Evolutionary conservation across 2,797 vertebrate genomes (phyloP), one percentile per base, ranked within the genome.

Genomic region (Rhinella marina): DNA sequence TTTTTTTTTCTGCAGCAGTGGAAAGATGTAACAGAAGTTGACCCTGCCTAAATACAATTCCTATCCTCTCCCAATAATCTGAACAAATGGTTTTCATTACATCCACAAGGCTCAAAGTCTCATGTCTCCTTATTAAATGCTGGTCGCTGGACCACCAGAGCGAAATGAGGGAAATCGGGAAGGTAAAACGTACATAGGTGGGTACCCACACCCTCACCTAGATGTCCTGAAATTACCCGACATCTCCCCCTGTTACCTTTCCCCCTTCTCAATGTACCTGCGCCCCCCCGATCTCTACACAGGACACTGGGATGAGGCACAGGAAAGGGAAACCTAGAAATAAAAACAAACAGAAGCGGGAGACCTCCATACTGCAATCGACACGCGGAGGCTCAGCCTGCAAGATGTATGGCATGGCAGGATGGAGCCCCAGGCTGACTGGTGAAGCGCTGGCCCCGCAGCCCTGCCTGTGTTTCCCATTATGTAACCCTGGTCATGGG

Each of bases 401-500:
- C 94, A 95, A 99, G 97, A 98, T 98, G 97, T 98, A 98, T 98
- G 97, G 98, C 97, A 96, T 97, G 95, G 95, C 96, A 96, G 96
- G 90, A 95, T 95, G 96, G 96, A 97, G 98, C 97, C 97, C 97
- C 96, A 96, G 98, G 95, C 95, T 95, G 95, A 93, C 94, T 95
- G 95, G 95, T 94, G 95, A 95, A 96, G 96, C 95, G 94, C 95
- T 96, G 97, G 96, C 96, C 98, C 98, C 98, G 97, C 95, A 96
- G 98, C 98, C 96, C 95, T 96, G 95, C 97, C 98, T 98, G 99
- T 99, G 98, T 99, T 99, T 99, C 98, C 98, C 98, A 99, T 99
- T 99, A 99, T 99, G 98, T 99, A 99, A 99, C 97, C 97, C 97
- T 99, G 98, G 98, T 98, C 98, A 98, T 97, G 97, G 98, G 98